A percentile compares a stretch with the other conserved stretches of the same genome.
phyloP scores from a whole-genome alignment of 2,888 invertebrate species.

The Sialis fuliginosa region DNA sequence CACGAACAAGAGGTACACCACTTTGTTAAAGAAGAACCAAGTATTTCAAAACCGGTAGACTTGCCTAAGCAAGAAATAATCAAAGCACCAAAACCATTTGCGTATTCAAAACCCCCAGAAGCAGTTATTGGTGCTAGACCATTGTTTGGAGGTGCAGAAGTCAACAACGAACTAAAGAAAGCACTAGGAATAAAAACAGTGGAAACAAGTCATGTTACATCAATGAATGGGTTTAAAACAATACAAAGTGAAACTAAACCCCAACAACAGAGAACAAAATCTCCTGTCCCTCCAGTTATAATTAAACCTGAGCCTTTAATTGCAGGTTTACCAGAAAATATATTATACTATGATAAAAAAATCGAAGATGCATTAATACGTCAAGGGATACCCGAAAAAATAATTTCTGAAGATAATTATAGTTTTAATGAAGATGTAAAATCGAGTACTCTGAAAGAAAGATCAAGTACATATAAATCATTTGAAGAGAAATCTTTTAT shows the following conservation, averaged over 20 bases:
- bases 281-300: conserved; percentile 10
- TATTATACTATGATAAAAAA: conserved; percentile 2
- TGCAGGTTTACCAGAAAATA: conserved; percentile 4
- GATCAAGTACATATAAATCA: no score
- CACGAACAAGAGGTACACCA: no score
- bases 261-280: conserved; percentile 17
- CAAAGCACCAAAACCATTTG: conserved; percentile 5
- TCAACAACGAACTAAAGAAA: conserved; percentile 24
- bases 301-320: neutral
- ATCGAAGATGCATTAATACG: neutral
- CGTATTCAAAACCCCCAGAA: conserved; percentile 22
- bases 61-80: no score
- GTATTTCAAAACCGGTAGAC: no score
- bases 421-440: neutral
- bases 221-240: neutral
- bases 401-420: neutral
- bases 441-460: neutral
- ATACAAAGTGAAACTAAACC: conserved; percentile 9
- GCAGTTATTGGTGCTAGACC: conserved; percentile 24
- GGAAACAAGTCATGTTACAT: neutral
- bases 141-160: conserved; percentile 22
- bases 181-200: conserved; percentile 17
- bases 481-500: no score
- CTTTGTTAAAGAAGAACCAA: no score
- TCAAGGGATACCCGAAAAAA: neutral